phyloP scores from a whole-genome alignment of 2,888 invertebrate species.

The Mellilla xanthometata region DNA sequence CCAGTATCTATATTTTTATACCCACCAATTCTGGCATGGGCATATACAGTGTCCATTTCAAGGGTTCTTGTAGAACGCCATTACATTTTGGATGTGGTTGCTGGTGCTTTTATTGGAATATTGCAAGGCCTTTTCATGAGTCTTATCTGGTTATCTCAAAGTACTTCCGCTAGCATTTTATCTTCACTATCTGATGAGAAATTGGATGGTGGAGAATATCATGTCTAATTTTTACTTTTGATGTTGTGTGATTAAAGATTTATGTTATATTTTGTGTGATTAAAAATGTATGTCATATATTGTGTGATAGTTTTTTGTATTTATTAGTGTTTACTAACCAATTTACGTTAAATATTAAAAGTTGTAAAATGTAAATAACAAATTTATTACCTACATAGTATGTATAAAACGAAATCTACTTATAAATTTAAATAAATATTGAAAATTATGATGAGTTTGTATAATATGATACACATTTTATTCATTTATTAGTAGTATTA shows the following conservation, averaged over 20 bases:
- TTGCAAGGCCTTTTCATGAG: slow-evolving; percentile 85
- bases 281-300: neutral
- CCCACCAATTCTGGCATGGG: slow-evolving; percentile 89
- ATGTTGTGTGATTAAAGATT: slow-evolving; percentile 4
- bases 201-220: slow-evolving; percentile 86
- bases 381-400: too few species aligned
- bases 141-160: slow-evolving; percentile 87
- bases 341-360: too few species aligned
- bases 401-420: too few species aligned
- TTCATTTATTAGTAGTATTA: too few species aligned
- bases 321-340: too few species aligned
- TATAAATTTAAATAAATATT: too few species aligned
- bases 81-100: slow-evolving; percentile 91
- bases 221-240: slow-evolving; percentile 67
- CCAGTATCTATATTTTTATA: slow-evolving; percentile 84
- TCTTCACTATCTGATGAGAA: slow-evolving; percentile 86
- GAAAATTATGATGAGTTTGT: too few species aligned
- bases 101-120: slow-evolving; percentile 89
- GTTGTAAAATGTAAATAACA: too few species aligned
- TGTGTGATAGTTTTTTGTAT: too few species aligned
- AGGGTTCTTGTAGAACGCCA: slow-evolving; percentile 93
- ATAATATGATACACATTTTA: too few species aligned
- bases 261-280: neutral
- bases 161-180: slow-evolving; percentile 82
- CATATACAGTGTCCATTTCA: slow-evolving; percentile 87